Percentiles rank a stretch among this genome's conserved stretches.
Conservation (phyloP, 2,113 vertebrate genomes). For the Callithrix jacchus region DNA sequence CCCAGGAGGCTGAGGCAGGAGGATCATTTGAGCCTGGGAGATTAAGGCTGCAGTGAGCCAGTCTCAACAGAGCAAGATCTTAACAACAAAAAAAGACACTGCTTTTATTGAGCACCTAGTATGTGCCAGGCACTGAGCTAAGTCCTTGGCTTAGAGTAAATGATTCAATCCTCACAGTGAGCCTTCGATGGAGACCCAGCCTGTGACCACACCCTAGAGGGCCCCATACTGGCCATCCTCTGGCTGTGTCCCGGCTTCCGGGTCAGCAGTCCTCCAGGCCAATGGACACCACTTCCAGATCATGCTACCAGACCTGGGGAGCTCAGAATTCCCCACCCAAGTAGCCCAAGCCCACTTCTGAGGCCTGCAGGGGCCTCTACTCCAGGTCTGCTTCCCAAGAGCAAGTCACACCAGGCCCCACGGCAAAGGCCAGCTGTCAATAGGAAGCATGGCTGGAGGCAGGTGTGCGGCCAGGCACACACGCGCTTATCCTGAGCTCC, state of each 20-base stretch:
- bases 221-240: not conserved
- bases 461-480: not conserved
- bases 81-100: not conserved
- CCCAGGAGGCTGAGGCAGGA: not conserved
- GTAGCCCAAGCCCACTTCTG: not conserved
- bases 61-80: not conserved
- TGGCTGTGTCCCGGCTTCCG: rapidly evolving
- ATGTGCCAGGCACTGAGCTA: not conserved
- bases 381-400: not conserved
- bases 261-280: not conserved
- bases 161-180: not conserved
- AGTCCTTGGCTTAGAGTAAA: rapidly evolving
- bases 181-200: not conserved
- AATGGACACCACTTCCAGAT: not conserved
- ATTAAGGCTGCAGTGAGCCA: not conserved
- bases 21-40: not conserved
- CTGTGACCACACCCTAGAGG: not conserved
- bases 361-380: not conserved
- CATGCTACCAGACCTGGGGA: rapidly evolving
- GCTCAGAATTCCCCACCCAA: not conserved
- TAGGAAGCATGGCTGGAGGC: not conserved
- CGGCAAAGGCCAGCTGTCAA: no score
- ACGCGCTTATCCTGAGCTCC: not conserved
- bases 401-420: not conserved
- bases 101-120: not conserved